A percentile compares a stretch with the other conserved stretches of the same genome.
These are phyloP conservation scores for Ceratoteleas bidentatus DNA, from an alignment of 1,140 invertebrate genomes.

Conservation along the genomic window DNA sequence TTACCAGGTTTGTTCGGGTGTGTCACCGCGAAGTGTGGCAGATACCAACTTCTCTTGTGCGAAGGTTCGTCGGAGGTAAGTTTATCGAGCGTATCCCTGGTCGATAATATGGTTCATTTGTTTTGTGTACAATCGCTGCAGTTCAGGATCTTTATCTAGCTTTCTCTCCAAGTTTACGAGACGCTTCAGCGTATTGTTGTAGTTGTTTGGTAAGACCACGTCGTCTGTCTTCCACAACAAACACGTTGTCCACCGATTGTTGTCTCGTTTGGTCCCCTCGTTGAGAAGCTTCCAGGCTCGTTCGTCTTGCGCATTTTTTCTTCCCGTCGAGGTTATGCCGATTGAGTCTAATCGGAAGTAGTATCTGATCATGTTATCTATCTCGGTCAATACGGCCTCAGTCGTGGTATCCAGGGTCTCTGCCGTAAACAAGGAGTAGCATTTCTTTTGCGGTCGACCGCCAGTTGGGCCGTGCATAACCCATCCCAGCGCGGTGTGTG, in stretches of 20 bases:
- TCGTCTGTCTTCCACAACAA: constrained; percentile 32
- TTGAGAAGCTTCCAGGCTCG: constrained; percentile 32
- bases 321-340: constrained; percentile 6
- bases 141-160: too few species aligned
- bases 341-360: constrained; percentile 31
- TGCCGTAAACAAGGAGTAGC: not conserved
- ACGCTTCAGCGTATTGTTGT: constrained; percentile 12
- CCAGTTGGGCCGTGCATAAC: constrained; percentile 25
- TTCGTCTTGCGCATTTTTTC: not conserved
- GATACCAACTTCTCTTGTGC: too few species aligned
- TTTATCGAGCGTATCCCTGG: too few species aligned
- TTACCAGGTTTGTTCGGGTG: too few species aligned
- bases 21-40: too few species aligned
- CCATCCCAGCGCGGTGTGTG: constrained; percentile 38
- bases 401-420: not conserved
- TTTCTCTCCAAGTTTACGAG: constrained; percentile 17
- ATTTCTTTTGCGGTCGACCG: not conserved
- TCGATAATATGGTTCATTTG: too few species aligned
- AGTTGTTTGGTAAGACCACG: constrained; percentile 5
- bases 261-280: not conserved
- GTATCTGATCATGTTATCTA: constrained; percentile 13
- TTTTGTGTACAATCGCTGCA: too few species aligned
- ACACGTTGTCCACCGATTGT: constrained; percentile 39
- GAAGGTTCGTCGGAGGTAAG: too few species aligned
- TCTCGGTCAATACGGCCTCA: not conserved